A percentile compares a stretch with the other conserved stretches of the same genome.
Conservation (phyloP, 2,888 invertebrate genomes). For the Eupelmus urozonus region DNA sequence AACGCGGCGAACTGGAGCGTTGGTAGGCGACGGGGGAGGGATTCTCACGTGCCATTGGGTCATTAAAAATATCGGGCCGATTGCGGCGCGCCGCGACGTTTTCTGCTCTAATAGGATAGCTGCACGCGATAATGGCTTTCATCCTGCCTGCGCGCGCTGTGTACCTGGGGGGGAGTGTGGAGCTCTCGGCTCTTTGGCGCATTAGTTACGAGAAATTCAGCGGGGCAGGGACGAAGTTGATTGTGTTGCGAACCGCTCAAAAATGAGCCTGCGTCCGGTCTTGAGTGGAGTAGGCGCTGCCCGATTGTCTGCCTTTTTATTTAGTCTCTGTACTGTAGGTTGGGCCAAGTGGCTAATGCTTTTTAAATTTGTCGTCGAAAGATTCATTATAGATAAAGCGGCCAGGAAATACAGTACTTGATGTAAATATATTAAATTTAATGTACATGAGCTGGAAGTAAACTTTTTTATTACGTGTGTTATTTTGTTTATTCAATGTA, state of each 20-base stretch:
- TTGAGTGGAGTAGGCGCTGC: slow-evolving; percentile 1
- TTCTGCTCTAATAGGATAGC: slow-evolving; percentile 64
- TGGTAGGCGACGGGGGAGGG: slow-evolving; percentile 34
- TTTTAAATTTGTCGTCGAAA: background rate
- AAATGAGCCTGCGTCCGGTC: slow-evolving; percentile 42
- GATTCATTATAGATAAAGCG: no score
- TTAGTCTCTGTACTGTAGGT: background rate
- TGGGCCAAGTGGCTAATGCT: no score
- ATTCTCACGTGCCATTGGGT: slow-evolving; percentile 62
- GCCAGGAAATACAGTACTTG: no score
- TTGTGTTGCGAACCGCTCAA: slow-evolving; percentile 41
- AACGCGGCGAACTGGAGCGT: background rate
- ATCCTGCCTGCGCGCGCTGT: no score
- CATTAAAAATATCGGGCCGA: slow-evolving; percentile 63
- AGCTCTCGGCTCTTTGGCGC: background rate
- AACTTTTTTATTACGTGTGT: no score
- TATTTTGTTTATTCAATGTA: no score
- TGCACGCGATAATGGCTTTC: slow-evolving; percentile 65
- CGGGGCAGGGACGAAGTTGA: background rate
- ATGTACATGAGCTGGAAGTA: no score
- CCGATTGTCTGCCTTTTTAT: background rate
- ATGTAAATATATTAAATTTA: no score
- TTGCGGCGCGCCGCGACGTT: slow-evolving; percentile 57
- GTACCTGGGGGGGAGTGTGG: slow-evolving; percentile 32
- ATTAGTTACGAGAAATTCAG: slow-evolving; percentile 24